These are phyloP conservation scores for Steromphala cineraria DNA, from an alignment of 2,888 invertebrate genomes.

Conservation along the genomic window DNA sequence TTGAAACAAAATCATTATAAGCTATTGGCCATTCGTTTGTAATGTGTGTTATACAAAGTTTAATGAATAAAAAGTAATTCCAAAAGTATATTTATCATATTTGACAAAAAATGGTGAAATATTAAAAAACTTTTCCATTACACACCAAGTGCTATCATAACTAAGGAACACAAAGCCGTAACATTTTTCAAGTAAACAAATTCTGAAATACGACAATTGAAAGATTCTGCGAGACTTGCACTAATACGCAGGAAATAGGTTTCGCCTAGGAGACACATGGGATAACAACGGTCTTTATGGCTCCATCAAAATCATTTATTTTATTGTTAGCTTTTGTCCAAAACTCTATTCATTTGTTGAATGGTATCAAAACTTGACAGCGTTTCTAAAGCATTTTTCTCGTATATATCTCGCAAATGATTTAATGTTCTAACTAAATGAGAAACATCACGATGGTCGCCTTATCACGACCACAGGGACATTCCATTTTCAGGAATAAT, in stretches of 20 bases:
- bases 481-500: neutral
- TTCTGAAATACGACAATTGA: neutral
- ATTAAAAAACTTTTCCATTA: neutral
- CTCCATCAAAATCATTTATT: no score
- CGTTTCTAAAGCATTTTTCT: no score
- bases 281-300: no score
- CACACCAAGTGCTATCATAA: neutral
- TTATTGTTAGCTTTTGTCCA: no score
- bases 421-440: neutral
- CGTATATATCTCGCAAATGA: neutral
- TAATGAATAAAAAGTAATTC: neutral
- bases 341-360: neutral
- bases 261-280: no score
- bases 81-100: no score
- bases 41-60: neutral
- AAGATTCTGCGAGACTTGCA: no score
- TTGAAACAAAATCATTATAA: no score
- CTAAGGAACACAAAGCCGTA: neutral
- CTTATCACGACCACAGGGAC: neutral
- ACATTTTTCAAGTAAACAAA: neutral
- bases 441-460: no score
- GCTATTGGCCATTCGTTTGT: no score
- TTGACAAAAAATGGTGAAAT: neutral
- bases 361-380: neutral
- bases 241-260: no score